A percentile compares a stretch with the other conserved stretches of the same genome.
These are phyloP conservation scores for Strigops habroptila DNA, from an alignment of 2,113 vertebrate genomes.

Conservation along the genomic window DNA sequence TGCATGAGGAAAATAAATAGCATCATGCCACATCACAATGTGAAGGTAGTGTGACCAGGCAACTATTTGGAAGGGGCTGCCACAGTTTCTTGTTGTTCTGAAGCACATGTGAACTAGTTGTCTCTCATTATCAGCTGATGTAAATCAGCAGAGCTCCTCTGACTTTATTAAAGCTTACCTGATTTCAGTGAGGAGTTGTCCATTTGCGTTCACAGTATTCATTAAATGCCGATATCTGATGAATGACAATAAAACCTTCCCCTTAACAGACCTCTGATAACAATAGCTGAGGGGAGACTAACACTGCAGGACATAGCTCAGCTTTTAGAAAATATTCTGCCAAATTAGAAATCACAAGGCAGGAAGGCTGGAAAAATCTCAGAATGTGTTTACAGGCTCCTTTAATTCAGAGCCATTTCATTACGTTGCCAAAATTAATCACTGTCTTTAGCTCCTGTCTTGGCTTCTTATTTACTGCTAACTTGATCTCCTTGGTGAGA, in stretches of 20 bases:
- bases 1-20: not conserved
- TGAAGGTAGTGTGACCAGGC: not conserved
- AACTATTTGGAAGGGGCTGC: not conserved
- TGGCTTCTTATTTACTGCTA: conserved; percentile 41
- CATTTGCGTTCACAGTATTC: not conserved
- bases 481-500: conserved; percentile 11
- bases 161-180: not conserved
- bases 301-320: not conserved
- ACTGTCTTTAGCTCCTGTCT: conserved; percentile 24
- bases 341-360: not conserved
- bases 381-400: not conserved
- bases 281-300: not conserved
- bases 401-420: conserved; percentile 27
- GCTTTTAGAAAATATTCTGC: not conserved
- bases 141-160: not conserved
- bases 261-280: not conserved
- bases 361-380: not conserved
- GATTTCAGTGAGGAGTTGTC: not conserved
- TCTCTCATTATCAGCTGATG: not conserved
- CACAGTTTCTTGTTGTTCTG: not conserved
- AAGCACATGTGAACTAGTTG: not conserved
- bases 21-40: not conserved
- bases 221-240: not conserved
- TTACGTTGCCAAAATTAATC: conserved; percentile 34
- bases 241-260: not conserved